These are phyloP conservation scores for Melipona beecheii DNA, from an alignment of 2,888 invertebrate species.

Conservation along the genomic window DNA sequence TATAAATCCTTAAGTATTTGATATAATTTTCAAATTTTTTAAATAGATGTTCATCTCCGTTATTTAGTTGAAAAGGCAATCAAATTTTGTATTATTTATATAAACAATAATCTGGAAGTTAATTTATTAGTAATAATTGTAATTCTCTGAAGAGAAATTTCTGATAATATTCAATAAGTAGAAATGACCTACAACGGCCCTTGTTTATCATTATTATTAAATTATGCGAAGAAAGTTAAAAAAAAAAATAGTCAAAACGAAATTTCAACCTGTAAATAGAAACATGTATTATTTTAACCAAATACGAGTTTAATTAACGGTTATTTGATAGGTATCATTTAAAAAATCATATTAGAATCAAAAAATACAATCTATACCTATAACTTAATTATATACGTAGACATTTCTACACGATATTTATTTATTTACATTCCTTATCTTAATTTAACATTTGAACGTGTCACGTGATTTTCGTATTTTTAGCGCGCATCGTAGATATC, in stretches of 20 bases:
- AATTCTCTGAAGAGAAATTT: background rate
- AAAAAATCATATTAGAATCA: background rate
- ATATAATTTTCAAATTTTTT: background rate
- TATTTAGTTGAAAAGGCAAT: background rate
- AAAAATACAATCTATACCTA: background rate
- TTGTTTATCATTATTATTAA: too few relatives aligned
- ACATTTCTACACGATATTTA: background rate
- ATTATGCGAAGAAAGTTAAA: too few relatives aligned
- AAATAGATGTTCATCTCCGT: background rate
- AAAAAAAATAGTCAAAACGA: too few relatives aligned
- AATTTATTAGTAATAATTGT: background rate
- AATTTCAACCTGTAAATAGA: background rate
- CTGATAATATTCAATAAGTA: background rate
- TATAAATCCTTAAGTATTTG: background rate
- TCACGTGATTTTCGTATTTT: conserved; percentile 44
- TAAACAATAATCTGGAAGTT: background rate
- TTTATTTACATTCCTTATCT: conserved; percentile 17
- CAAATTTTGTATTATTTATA: background rate
- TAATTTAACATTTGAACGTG: conserved; percentile 40
- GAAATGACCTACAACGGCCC: too few relatives aligned
- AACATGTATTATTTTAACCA: background rate
- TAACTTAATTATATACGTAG: background rate
- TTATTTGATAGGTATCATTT: background rate
- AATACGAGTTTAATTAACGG: background rate
- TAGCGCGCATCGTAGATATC: conserved; percentile 39